Conservation (phyloP, 2,797 vertebrate genomes). For the Novumbra hubbsi region DNA sequence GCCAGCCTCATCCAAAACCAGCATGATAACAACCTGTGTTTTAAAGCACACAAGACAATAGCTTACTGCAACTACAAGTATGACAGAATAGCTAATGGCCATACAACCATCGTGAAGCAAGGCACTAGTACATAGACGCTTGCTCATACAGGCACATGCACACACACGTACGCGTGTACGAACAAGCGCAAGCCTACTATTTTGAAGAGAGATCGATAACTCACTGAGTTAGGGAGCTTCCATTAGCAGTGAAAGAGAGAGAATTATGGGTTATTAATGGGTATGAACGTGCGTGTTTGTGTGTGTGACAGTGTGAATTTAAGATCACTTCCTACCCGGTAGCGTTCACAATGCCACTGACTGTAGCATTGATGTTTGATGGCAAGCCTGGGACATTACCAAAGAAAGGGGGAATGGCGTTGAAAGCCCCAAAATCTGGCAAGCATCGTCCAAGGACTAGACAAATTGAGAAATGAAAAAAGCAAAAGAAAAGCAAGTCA, state of each 20-base stretch:
- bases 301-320: slow-evolving; percentile 7
- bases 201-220: slow-evolving; percentile 36
- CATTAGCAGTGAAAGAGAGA: slow-evolving; percentile 52
- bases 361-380: slow-evolving; percentile 45
- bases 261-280: slow-evolving; percentile 17
- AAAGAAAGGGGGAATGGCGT: slow-evolving; percentile 39
- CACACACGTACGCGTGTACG: slow-evolving; percentile 14
- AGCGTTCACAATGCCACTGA: slow-evolving; percentile 55
- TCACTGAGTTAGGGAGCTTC: slow-evolving; percentile 52
- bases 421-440: slow-evolving; percentile 51
- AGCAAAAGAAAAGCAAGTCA: background rate
- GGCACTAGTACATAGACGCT: background rate
- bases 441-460: slow-evolving; percentile 81
- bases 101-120: background rate
- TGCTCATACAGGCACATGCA: too few relatives aligned
- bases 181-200: slow-evolving; percentile 28
- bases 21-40: too few relatives aligned
- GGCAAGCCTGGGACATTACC: slow-evolving; percentile 34
- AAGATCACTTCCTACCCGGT: slow-evolving; percentile 63
- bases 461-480: background rate
- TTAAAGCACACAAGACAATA: too few relatives aligned
- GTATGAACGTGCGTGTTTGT: background rate
- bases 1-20: background rate
- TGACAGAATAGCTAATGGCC: background rate
- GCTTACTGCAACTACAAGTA: background rate